phyloP scores from a whole-genome alignment of 2,888 invertebrate species.

The Spisula solida region DNA sequence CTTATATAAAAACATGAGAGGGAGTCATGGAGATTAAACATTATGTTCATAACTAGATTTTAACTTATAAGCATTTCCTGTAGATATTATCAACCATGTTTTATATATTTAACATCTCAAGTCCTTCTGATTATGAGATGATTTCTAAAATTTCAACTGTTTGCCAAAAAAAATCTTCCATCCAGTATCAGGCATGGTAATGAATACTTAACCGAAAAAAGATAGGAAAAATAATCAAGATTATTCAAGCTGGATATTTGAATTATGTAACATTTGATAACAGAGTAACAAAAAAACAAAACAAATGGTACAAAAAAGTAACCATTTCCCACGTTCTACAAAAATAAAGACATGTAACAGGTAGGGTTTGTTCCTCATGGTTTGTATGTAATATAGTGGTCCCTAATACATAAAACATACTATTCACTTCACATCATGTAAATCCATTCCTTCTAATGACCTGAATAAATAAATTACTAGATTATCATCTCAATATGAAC shows the following conservation, averaged over 20 bases:
- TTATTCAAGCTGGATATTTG: not conserved
- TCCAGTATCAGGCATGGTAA: not conserved
- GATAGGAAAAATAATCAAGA: not conserved
- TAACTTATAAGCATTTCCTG: conserved; percentile 15
- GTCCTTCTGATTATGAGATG: not conserved
- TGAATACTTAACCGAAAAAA: conserved; percentile 11
- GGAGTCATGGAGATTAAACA: not conserved
- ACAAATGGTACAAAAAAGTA: not conserved
- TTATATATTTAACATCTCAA: not conserved
- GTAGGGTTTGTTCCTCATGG: conserved; percentile 7
- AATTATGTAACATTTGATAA: not conserved
- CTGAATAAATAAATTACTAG: too few relatives aligned
- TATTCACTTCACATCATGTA: not conserved
- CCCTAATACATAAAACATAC: not conserved
- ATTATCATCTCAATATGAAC: too few relatives aligned
- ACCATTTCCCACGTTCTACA: not conserved
- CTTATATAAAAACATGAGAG: conserved; percentile 17
- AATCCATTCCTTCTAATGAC: too few relatives aligned
- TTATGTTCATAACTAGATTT: not conserved
- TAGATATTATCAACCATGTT: not conserved
- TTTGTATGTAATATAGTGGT: not conserved
- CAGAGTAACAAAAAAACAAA: not conserved
- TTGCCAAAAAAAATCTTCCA: not conserved
- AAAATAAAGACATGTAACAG: not conserved
- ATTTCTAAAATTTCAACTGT: not conserved